Evolutionary conservation across 2,797 vertebrate species (phyloP).

Genomic region (Mus spretus): DNA sequence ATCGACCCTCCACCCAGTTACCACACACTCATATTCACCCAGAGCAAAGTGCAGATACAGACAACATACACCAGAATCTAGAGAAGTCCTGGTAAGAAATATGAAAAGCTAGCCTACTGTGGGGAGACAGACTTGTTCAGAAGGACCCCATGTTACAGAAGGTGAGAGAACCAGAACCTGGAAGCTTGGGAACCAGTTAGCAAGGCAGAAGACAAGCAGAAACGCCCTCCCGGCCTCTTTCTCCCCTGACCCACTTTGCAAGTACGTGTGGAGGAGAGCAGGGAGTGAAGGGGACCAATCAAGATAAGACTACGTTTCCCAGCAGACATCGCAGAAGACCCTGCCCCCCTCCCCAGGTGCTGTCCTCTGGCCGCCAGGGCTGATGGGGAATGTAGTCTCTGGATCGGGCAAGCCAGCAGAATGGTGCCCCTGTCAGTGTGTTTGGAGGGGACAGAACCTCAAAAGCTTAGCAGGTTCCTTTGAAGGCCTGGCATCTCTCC

Average conservation of each 20-base stretch:
- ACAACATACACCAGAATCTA: background rate
- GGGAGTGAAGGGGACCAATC: background rate
- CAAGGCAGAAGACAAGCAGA: background rate
- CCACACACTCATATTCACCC: background rate
- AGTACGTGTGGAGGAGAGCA: background rate
- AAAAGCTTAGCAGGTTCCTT: conserved; percentile 36
- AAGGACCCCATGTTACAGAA: background rate
- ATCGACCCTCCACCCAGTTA: background rate
- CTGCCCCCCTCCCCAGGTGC: conserved; percentile 21
- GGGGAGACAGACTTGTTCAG: background rate
- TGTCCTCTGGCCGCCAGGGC: conserved; percentile 43
- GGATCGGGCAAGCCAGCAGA: background rate
- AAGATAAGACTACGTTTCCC: conserved; percentile 78
- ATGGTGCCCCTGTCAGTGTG: conserved; percentile 21
- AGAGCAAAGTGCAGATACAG: background rate
- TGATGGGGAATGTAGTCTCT: conserved; percentile 81
- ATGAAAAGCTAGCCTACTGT: background rate
- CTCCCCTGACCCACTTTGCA: conserved; percentile 67
- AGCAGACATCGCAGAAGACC: conserved; percentile 51
- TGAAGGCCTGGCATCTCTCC: background rate
- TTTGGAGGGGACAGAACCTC: conserved; percentile 48
- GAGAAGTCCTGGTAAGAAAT: background rate
- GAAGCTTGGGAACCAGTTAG: background rate
- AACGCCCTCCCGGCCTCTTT: background rate
- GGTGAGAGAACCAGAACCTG: background rate